Conservation (phyloP, 2,797 vertebrate genomes). For the Urophycis tenuis region DNA sequence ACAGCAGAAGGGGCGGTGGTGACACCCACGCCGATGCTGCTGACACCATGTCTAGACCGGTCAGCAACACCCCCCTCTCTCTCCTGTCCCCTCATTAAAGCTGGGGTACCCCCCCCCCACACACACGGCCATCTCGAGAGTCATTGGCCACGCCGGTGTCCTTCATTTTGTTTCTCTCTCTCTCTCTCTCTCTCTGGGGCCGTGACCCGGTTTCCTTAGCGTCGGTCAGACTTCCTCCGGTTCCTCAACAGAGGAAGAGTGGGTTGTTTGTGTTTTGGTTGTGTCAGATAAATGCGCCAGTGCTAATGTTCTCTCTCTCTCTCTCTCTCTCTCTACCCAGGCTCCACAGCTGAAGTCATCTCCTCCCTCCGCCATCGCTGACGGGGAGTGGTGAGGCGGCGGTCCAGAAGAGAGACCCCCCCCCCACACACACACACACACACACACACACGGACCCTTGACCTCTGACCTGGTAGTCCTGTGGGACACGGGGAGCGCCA, state of each 20-base stretch:
- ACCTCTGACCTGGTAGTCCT: not conserved
- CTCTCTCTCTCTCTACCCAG: not conserved
- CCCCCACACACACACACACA: too few species aligned
- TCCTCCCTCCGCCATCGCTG: conserved; percentile 14
- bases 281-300: not conserved
- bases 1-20: too few species aligned
- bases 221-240: conserved; percentile 12
- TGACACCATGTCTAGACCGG: too few species aligned
- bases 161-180: conserved; percentile 12
- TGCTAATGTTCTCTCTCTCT: conserved; percentile 28
- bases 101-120: not conserved
- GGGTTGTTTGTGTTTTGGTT: not conserved
- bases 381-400: conserved; percentile 19
- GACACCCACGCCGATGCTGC: too few species aligned
- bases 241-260: not conserved
- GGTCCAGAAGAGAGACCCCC: conserved; percentile 26
- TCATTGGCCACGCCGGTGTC: not conserved
- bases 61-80: too few species aligned
- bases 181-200: conserved; percentile 35
- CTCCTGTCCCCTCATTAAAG: too few species aligned
- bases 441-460: too few species aligned
- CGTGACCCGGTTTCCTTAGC: conserved; percentile 2
- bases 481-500: not conserved
- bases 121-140: not conserved
- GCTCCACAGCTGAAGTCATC: not conserved